Base-by-base conservation (phyloP, 2,888 invertebrate genomes). In the Amphimallon solstitiale region DNA sequence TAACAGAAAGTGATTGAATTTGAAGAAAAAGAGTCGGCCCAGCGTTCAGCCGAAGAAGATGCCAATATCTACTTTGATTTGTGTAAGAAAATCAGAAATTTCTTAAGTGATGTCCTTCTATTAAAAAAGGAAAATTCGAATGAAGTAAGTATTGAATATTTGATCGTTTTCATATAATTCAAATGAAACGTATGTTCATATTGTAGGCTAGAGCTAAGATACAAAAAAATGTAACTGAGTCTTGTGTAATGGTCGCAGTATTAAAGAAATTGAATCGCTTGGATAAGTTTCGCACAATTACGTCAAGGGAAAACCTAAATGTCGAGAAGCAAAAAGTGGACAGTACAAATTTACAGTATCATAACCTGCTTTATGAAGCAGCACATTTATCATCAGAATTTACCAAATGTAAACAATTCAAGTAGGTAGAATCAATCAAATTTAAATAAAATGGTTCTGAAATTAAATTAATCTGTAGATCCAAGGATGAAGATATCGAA, bases 321-420 rank as follows among this genome's bases (percentile, higher is more conserved):
- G 88, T 90, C 74, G 94, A 94, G 71, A 96, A 96, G 79, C 91
- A 92, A 75, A 90, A 91, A 72, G 95, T 97, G 0, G 97, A 98
- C 77, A 92, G 92, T 62, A 92, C 93, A 73, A 93, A 97, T 78
- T 83, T 98, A 56, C 92, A 94, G 74, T 85, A 97, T 62, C 97
- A 98, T 82, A 98, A 98, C 84, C 86, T 98, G 56, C 84, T 97
- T 3, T 98, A 98, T 80, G 98, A 98, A 86, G 91, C 94, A 6
- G 92, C 94, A 78, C 96, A 98, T 84, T 85, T 98, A 15, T 92
- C 95, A 73, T 94, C 95, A 74, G 97, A 98, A 86, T 95, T 95
- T n/a, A 90, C 92, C 15, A 95, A 95, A 77, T 97, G 97, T 78
- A 87, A 95, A 67, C 94, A 97, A 78, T 97, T 97, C 79, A 97